Percentiles rank a stretch among this genome's conserved stretches.
Evolutionary conservation across 1,140 invertebrate species (phyloP).

Genomic region (Helicoverpa zea): DNA sequence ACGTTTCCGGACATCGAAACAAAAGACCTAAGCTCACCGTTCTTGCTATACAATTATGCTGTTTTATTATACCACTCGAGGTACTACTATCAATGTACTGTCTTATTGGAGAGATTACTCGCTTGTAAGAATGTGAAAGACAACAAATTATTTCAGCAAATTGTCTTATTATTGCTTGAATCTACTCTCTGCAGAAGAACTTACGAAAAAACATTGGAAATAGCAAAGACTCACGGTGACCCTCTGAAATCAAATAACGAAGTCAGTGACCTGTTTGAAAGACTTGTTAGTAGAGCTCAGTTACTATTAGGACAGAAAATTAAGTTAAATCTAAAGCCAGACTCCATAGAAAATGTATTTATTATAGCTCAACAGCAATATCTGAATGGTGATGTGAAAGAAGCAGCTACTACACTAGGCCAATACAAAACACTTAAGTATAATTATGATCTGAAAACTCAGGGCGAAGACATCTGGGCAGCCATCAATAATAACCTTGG

Average conservation of each 20-base stretch:
- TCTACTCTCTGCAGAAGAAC: slow-evolving; percentile 78
- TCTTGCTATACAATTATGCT: slow-evolving; percentile 93
- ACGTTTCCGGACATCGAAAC: slow-evolving; percentile 82
- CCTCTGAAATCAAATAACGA: slow-evolving; percentile 73
- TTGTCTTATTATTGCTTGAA: slow-evolving; percentile 85
- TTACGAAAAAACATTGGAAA: slow-evolving; percentile 77
- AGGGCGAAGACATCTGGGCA: slow-evolving; percentile 87
- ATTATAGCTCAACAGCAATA: slow-evolving; percentile 87
- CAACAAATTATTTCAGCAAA: slow-evolving; percentile 76
- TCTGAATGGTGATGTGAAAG: slow-evolving; percentile 87
- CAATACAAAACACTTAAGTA: slow-evolving; percentile 83
- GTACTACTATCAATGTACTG: slow-evolving; percentile 92
- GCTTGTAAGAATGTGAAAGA: slow-evolving; percentile 77
- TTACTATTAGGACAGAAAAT: slow-evolving; percentile 85
- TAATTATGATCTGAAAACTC: slow-evolving; percentile 77
- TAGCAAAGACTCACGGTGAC: slow-evolving; percentile 75
- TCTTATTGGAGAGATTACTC: slow-evolving; percentile 89
- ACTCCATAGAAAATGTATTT: slow-evolving; percentile 82
- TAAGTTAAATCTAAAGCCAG: slow-evolving; percentile 81
- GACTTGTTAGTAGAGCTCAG: slow-evolving; percentile 84
- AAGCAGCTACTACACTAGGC: slow-evolving; percentile 86
- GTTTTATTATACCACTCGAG: slow-evolving; percentile 93
- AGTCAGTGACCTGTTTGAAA: slow-evolving; percentile 78
- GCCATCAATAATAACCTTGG: slow-evolving; percentile 97
- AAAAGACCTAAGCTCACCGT: slow-evolving; percentile 82